Evolutionary conservation across 2,113 vertebrate species (phyloP).

Genomic region (Albula goreensis): DNA sequence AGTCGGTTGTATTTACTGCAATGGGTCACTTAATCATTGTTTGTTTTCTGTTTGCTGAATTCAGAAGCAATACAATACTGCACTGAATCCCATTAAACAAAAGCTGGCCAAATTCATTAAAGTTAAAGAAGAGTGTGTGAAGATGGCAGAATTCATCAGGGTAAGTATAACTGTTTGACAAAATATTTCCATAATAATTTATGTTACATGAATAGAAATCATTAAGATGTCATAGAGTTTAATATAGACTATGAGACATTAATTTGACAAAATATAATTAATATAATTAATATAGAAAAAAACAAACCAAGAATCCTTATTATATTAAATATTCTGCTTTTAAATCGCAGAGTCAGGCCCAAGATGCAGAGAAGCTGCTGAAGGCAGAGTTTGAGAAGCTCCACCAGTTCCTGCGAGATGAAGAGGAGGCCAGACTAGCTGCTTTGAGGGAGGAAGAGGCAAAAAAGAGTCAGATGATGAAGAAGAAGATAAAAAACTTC

Average conservation of each 20-base stretch:
- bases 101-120: not conserved
- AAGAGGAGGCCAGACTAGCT: conserved; percentile 12
- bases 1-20: not conserved
- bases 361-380: not conserved
- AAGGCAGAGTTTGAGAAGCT: not conserved
- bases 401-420: not conserved
- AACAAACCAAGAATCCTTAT: not conserved
- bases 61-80: not conserved
- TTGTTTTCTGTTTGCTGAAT: not conserved
- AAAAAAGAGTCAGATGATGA: conserved; percentile 1
- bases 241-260: no score
- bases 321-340: not conserved
- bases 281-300: not conserved
- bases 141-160: not conserved
- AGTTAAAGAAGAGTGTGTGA: not conserved
- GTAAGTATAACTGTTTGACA: not conserved
- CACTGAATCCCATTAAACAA: not conserved
- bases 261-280: no score
- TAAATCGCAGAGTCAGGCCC: not conserved
- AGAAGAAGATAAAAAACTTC: not conserved
- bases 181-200: not conserved
- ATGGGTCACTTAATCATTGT: not conserved
- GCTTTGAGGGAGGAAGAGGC: conserved; percentile 7
- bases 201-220: not conserved
- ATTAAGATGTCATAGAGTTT: no score